Percentiles rank a stretch among this genome's conserved stretches.
These are phyloP conservation scores for Pangasius macronema DNA, from an alignment of 2,797 vertebrate species.

Conservation along the genomic window DNA sequence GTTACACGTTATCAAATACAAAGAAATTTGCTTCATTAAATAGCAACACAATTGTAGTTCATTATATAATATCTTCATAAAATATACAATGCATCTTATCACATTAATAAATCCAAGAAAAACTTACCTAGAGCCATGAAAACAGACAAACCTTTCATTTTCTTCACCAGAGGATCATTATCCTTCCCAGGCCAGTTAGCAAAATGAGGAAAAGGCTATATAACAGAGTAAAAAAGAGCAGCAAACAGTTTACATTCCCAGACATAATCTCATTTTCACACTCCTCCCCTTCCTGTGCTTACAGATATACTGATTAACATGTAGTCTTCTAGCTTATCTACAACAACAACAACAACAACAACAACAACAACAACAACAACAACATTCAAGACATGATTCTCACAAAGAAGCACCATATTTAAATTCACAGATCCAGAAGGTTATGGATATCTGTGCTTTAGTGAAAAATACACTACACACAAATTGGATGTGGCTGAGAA, in stretches of 20 bases:
- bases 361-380: constrained; percentile 13
- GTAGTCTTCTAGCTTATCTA: constrained; percentile 6
- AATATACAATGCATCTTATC: not conserved
- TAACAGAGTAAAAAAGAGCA: not conserved
- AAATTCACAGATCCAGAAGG: not conserved
- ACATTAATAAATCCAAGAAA: not conserved
- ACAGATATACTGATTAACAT: constrained; percentile 51
- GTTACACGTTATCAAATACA: not conserved
- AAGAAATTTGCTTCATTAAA: not conserved
- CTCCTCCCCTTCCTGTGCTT: constrained; percentile 54
- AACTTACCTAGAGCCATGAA: not conserved
- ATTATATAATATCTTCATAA: not conserved
- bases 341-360: not conserved
- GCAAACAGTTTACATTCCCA: constrained; percentile 45
- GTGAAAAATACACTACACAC: not conserved
- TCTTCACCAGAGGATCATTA: constrained; percentile 8
- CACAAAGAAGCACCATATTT: not conserved
- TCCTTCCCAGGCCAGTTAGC: not conserved
- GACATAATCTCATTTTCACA: constrained; percentile 31
- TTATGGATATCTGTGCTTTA: not conserved
- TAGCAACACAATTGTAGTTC: not conserved
- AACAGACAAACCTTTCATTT: constrained; percentile 17
- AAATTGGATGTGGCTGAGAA: constrained; percentile 1
- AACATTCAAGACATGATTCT: not conserved
- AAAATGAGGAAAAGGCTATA: not conserved